Conservation (phyloP, 2,113 vertebrate species). For the Arvicanthis niloticus region DNA sequence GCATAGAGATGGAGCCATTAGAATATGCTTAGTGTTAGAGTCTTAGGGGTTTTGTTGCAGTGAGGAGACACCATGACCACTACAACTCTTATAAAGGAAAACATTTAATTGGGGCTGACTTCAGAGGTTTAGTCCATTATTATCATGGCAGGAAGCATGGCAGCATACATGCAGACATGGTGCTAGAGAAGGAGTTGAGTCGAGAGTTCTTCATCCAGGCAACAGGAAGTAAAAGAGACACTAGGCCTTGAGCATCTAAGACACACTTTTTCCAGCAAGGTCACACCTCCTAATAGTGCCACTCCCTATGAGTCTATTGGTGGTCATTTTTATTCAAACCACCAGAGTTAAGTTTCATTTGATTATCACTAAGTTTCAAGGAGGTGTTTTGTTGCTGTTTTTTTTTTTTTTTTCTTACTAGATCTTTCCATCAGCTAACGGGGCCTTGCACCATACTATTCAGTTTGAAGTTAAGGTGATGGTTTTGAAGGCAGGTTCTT, state of each 20-base stretch:
- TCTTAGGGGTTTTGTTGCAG: background rate
- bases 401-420: background rate
- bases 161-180: background rate
- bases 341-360: background rate
- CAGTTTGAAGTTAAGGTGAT: background rate
- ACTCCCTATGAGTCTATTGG: background rate
- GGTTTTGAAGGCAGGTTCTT: background rate
- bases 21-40: background rate
- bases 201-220: background rate
- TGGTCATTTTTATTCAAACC: background rate
- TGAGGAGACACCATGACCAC: background rate
- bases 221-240: background rate
- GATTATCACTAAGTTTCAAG: background rate
- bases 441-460: background rate
- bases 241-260: background rate
- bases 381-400: too few relatives aligned
- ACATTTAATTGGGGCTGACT: background rate
- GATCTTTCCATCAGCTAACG: background rate
- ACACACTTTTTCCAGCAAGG: background rate
- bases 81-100: background rate
- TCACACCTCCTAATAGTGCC: background rate
- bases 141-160: background rate
- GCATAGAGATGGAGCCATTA: background rate
- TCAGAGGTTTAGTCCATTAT: background rate
- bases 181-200: background rate